A percentile compares a stretch with the other conserved stretches of the same genome.
Conservation (phyloP, 2,113 vertebrate genomes). For the Noturus placidus region DNA sequence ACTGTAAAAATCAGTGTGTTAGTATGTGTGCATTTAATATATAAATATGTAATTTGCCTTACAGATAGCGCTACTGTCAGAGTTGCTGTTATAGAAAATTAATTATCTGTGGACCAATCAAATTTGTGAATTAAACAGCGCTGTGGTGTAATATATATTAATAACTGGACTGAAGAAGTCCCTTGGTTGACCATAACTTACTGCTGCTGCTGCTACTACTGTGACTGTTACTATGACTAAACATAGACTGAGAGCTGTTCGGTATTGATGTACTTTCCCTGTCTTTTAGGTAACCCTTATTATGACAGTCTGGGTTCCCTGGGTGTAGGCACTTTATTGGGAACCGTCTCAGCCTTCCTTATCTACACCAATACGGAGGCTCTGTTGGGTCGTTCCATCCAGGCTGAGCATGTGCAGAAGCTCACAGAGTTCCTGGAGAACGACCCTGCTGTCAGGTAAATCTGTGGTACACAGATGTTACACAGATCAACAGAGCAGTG, state of each 20-base stretch:
- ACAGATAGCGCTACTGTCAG: not conserved
- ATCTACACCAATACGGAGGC: slow-evolving; percentile 98
- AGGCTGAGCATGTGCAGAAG: slow-evolving; percentile 87
- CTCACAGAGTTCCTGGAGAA: slow-evolving; percentile 95
- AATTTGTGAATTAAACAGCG: not conserved
- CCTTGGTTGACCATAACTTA: not conserved
- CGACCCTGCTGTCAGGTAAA: slow-evolving; percentile 92
- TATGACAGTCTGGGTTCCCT: slow-evolving; percentile 94
- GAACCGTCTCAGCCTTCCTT: slow-evolving; percentile 90
- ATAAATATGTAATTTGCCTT: not conserved
- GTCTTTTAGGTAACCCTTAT: slow-evolving; percentile 79
- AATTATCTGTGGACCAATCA: not conserved
- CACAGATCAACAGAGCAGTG: not conserved
- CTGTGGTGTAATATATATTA: not conserved
- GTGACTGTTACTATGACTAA: not conserved
- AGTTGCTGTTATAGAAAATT: not conserved
- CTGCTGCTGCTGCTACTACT: not conserved
- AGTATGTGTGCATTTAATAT: not conserved
- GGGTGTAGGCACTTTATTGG: slow-evolving; percentile 89
- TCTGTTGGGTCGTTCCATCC: slow-evolving; percentile 91
- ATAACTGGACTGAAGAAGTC: not conserved
- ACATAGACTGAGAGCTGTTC: not conserved
- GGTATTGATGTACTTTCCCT: not conserved
- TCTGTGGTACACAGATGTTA: not conserved
- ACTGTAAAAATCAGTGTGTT: not conserved